These are phyloP conservation scores for Caenorhabditis wallacei DNA, from an alignment of 2,888 invertebrate genomes.

Conservation along the genomic window DNA sequence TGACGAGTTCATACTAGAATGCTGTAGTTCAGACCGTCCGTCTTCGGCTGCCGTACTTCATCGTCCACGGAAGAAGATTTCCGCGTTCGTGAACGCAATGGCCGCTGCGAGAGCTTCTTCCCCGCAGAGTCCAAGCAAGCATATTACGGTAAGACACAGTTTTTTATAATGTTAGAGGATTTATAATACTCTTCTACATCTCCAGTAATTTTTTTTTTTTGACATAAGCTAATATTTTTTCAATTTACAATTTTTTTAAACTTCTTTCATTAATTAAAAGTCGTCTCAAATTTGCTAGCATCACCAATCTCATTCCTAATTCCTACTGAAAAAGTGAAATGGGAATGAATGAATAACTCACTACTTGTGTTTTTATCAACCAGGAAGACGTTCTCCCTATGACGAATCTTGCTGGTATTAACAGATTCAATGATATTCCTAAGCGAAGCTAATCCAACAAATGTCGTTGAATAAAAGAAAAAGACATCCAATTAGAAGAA, in stretches of 20 bases:
- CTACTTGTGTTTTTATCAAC: not conserved
- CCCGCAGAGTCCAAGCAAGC: slow-evolving; percentile 74
- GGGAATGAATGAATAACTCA: too few species aligned
- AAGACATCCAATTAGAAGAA: slow-evolving; percentile 24
- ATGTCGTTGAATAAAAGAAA: not conserved
- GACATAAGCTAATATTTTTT: too few species aligned
- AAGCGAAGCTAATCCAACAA: slow-evolving; percentile 9
- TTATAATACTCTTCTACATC: too few species aligned
- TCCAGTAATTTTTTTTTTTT: too few species aligned
- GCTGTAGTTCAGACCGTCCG: slow-evolving; percentile 57
- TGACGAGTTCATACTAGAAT: slow-evolving; percentile 62
- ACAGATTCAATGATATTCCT: not conserved
- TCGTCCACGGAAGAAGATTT: slow-evolving; percentile 50
- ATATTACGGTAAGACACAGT: slow-evolving; percentile 73
- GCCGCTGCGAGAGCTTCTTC: slow-evolving; percentile 64
- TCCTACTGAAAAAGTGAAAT: too few species aligned
- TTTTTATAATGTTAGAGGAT: too few species aligned
- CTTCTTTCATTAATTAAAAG: too few species aligned
- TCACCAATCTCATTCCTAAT: too few species aligned
- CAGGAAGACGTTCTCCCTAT: slow-evolving; percentile 10
- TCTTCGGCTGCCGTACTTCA: slow-evolving; percentile 33
- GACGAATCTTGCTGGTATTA: not conserved
- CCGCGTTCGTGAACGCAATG: slow-evolving; percentile 62
- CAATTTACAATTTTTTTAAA: too few species aligned
- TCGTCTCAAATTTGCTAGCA: too few species aligned